phyloP scores from a whole-genome alignment of 1,140 invertebrate species.

The Zaprionus davidi region DNA sequence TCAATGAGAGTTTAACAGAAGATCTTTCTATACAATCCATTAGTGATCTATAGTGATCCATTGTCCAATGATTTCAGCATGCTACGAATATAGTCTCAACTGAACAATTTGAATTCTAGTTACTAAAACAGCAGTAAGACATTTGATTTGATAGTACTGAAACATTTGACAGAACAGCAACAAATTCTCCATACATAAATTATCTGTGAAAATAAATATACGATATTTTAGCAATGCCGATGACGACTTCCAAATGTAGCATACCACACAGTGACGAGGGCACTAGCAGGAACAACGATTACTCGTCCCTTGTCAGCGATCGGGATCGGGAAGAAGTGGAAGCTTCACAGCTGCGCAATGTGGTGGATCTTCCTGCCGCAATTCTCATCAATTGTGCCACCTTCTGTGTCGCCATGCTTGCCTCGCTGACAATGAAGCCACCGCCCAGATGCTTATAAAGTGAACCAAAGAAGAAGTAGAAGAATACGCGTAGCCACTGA shows the following conservation, averaged over 20 bases:
- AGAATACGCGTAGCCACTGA: neutral
- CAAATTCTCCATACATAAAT: neutral
- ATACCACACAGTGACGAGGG: neutral
- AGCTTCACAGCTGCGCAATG: neutral
- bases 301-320: neutral
- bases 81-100: neutral
- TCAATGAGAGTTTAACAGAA: too few relatives aligned
- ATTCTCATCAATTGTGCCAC: conserved; percentile 17
- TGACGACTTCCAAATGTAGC: neutral
- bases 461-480: neutral
- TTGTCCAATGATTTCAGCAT: neutral
- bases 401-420: conserved; percentile 18
- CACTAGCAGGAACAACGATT: neutral
- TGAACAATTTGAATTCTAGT: neutral
- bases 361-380: conserved; percentile 9
- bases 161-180: neutral
- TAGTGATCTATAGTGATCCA: too few relatives aligned
- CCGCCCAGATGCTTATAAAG: conserved; percentile 4
- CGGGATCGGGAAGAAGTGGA: neutral
- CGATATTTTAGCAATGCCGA: neutral
- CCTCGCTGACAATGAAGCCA: neutral
- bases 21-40: too few relatives aligned
- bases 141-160: neutral
- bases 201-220: neutral
- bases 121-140: neutral